A percentile compares a stretch with the other conserved stretches of the same genome.
Conservation (phyloP, 2,113 vertebrate species). For the Ciconia maguari region DNA sequence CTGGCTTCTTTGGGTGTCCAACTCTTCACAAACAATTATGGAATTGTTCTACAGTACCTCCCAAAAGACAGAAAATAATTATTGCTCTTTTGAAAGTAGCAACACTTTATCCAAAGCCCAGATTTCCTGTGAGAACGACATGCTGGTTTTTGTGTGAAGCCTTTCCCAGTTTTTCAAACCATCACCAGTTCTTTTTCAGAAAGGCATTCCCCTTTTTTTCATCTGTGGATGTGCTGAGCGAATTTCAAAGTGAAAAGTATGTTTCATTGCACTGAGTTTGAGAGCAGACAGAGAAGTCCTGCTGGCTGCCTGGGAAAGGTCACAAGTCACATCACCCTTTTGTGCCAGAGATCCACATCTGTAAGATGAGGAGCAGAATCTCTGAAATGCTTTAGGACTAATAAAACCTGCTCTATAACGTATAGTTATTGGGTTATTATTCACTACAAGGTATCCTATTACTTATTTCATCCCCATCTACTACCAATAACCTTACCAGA, state of each 20-base stretch:
- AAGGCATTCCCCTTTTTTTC: not conserved
- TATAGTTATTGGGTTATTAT: not conserved
- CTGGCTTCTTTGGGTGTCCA: not conserved
- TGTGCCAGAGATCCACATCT: not conserved
- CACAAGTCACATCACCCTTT: not conserved
- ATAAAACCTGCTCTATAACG: not conserved
- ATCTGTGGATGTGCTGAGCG: not conserved
- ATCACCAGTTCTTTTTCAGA: not conserved
- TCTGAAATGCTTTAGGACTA: not conserved
- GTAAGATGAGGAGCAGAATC: not conserved
- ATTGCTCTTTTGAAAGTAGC: not conserved
- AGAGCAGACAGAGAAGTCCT: not conserved
- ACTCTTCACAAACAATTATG: not conserved
- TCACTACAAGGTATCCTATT: not conserved
- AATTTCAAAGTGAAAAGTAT: not conserved
- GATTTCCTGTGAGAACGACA: not conserved
- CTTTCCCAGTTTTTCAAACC: not conserved
- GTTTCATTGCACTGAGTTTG: not conserved
- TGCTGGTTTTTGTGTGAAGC: not conserved
- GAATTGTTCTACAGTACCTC: not conserved
- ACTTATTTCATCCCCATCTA: not conserved
- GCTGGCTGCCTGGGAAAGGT: not conserved
- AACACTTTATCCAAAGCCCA: not conserved
- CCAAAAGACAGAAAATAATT: not conserved
- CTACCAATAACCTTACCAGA: not conserved